These are phyloP conservation scores for Matsumurasca onukii DNA, from an alignment of 1,140 invertebrate genomes.

Conservation along the genomic window DNA sequence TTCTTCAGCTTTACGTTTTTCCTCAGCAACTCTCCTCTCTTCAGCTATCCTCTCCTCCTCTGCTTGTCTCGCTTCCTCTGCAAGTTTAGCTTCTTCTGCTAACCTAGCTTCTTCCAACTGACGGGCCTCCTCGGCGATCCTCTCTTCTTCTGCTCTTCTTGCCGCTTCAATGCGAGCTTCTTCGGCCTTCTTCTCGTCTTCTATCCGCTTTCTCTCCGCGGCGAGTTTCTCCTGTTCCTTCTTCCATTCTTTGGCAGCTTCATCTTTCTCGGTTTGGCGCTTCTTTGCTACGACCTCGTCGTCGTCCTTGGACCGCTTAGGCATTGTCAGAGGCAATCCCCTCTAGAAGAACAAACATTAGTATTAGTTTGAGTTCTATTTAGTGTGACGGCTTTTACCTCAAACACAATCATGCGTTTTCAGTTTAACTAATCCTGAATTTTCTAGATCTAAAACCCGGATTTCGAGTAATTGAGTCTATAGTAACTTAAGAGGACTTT, in stretches of 20 bases:
- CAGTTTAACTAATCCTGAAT: no score
- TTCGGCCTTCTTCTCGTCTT: slow-evolving; percentile 38
- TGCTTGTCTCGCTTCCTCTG: slow-evolving; percentile 12
- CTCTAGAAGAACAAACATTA: slow-evolving; percentile 5
- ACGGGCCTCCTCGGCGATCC: background rate
- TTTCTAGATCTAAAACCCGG: no score
- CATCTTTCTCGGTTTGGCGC: slow-evolving; percentile 31
- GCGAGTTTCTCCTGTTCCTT: slow-evolving; percentile 37
- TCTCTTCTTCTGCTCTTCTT: slow-evolving; percentile 22
- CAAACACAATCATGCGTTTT: no score
- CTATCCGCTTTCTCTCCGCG: slow-evolving; percentile 35
- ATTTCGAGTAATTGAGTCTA: no score
- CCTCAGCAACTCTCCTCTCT: slow-evolving; percentile 25
- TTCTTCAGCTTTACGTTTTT: slow-evolving; percentile 20
- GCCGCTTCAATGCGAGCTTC: slow-evolving; percentile 4
- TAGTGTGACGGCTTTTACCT: no score
- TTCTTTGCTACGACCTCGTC: slow-evolving; percentile 28
- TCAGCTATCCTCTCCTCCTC: slow-evolving; percentile 16
- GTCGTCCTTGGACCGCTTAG: slow-evolving; percentile 32
- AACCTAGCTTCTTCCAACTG: slow-evolving; percentile 19
- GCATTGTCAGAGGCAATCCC: slow-evolving; percentile 28
- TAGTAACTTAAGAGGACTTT: no score
- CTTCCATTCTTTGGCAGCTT: slow-evolving; percentile 39
- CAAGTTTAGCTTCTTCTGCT: slow-evolving; percentile 7
- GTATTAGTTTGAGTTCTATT: no score